phyloP scores from a whole-genome alignment of 2,888 invertebrate genomes.

The Sesamia inferens region DNA sequence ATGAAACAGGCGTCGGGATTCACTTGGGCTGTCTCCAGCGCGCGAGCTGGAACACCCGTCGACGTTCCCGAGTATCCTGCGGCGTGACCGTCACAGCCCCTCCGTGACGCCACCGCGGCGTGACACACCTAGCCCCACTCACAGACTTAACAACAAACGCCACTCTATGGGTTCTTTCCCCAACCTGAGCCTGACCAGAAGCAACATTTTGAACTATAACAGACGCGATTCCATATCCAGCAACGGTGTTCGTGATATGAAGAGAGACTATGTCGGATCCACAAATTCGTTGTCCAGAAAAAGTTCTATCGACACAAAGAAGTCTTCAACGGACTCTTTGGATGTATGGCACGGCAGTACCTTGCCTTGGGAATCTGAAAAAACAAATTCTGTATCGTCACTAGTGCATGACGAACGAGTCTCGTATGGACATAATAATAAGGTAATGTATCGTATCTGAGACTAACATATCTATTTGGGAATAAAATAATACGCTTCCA shows the following conservation, averaged over 20 bases:
- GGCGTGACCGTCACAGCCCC: constrained; percentile 90
- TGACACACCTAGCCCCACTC: constrained; percentile 87
- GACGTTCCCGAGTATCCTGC: constrained; percentile 92
- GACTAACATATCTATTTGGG: constrained; percentile 55
- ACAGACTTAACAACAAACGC: constrained; percentile 79
- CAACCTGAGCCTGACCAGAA: constrained; percentile 80
- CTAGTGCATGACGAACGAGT: constrained; percentile 90
- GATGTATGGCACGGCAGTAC: constrained; percentile 92
- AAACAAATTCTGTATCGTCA: constrained; percentile 91
- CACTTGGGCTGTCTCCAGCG: constrained; percentile 89
- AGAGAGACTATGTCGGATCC: constrained; percentile 88
- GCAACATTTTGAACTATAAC: constrained; percentile 83
- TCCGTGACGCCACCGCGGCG: constrained; percentile 86
- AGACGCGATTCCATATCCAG: constrained; percentile 83
- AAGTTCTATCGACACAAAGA: constrained; percentile 86
- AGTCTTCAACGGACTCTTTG: constrained; percentile 92
- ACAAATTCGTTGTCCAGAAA: constrained; percentile 86
- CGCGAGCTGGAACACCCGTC: constrained; percentile 93
- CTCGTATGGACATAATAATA: constrained; percentile 79
- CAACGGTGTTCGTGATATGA: constrained; percentile 85
- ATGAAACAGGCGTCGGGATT: constrained; percentile 90
- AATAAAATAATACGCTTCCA: constrained; percentile 48
- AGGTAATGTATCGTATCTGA: constrained; percentile 80
- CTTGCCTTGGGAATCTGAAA: constrained; percentile 91
- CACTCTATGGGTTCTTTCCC: constrained; percentile 87